phyloP scores from a whole-genome alignment of 2,888 invertebrate species.

The Tolmerus cingulatus region DNA sequence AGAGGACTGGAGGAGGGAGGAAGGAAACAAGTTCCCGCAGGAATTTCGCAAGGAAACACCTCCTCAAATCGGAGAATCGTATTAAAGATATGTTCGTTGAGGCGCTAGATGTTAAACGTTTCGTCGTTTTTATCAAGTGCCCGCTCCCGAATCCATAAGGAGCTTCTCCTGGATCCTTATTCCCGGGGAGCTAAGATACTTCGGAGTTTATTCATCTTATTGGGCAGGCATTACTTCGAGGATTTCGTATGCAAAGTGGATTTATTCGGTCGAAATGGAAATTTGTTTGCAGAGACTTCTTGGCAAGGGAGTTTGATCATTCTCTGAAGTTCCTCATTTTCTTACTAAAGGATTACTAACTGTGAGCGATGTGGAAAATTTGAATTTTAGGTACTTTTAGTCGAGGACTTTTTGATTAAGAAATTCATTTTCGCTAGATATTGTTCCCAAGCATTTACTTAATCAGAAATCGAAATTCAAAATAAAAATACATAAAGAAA shows the following conservation, averaged over 20 bases:
- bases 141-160: background rate
- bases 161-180: background rate
- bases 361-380: background rate
- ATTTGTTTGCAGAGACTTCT: constrained; percentile 53
- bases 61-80: constrained; percentile 13
- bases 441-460: too few relatives aligned
- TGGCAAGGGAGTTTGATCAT: background rate
- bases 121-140: constrained; percentile 19
- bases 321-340: background rate
- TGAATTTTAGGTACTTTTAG: background rate
- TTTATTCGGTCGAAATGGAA: constrained; percentile 63
- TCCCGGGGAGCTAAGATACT: background rate
- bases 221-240: constrained; percentile 15
- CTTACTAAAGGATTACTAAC: background rate
- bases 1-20: background rate
- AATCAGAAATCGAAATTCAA: too few relatives aligned
- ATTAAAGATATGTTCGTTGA: background rate
- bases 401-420: background rate
- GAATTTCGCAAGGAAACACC: constrained; percentile 25
- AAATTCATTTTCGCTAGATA: too few relatives aligned
- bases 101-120: constrained; percentile 23
- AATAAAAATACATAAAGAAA: too few relatives aligned
- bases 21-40: background rate
- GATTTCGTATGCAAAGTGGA: constrained; percentile 58
- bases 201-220: constrained; percentile 17